Evolutionary conservation across 2,113 vertebrate species (phyloP), one percentile per base, ranked within the genome.

Genomic region (Epinephelus cyanopodus): DNA sequence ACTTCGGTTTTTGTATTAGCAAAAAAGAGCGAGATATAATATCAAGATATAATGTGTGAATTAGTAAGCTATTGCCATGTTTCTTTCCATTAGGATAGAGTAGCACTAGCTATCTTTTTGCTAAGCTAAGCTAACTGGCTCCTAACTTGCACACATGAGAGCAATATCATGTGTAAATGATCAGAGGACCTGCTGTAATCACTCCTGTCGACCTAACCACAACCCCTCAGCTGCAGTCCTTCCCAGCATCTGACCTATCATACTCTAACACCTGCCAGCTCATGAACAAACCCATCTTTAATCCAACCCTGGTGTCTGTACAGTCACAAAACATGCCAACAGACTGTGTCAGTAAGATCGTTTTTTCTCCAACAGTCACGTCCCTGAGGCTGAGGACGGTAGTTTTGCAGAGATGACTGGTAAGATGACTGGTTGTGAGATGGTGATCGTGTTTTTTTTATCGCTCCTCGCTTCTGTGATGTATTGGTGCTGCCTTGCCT

Each of bases 361-460:
- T 85, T 1, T 91, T 92, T 86, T 74, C 83, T 84, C 86, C 89
- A 88, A 94, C 96, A 99, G 98, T 93, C 97, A 99, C 95, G 94
- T 95, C 86, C 96, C 97, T 82, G 98, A 99, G 84, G 94, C 96
- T 91, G 98, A 99, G 95, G 98, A 99, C 82, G 96, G 94, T 97
- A 97, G 95, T 96, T 95, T 95, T 95, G 94, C 96, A 85, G 96
- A 97, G 88, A 98, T 62, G 97, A 97, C 93, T 96, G 98, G 98
- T 99, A 99, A 99, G 98, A 89, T 50, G 82, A 79, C 63, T 87
- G 86, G 78, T 71, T 87, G 75, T 89, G 56, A 87, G 69, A 77
- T 61, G 68, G 65, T 91, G 80, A 77, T 83, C 66, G 66, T 88
- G 75, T 80, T 25, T 72, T 71, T 45, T 13, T 9, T 7, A 45